Base-by-base conservation (phyloP, 2,888 invertebrate genomes). In the Eudasyphora cyanicolor region DNA sequence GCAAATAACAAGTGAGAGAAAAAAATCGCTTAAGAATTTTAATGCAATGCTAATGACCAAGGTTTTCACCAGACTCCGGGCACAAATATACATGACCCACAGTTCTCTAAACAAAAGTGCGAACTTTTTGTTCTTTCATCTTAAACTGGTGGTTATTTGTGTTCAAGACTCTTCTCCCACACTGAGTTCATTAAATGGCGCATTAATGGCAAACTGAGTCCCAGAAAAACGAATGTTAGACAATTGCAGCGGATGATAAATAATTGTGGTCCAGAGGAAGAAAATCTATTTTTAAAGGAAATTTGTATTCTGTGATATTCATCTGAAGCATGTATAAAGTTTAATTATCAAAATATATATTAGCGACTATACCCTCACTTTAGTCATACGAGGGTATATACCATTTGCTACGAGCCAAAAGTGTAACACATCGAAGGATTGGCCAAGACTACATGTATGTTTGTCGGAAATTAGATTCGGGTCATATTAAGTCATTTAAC, bases 1-100 rank as follows among this genome's bases (percentile, higher is more conserved):
- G n/a, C n/a, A n/a, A n/a, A n/a, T 62, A 17, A 6, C 32, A n/a
- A 54, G 21, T 67, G 1, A 19, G 0, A 51, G 2, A 32, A 51
- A 32, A 32, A 70, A 51, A 51, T 38, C 8, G 4, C 27, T 12
- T 1, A 12, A 21, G 35, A 71, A 71, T 54, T 54, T 71, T 71
- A 71, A 71, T 71, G 32, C 10, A 51, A 71, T 54, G 54, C 19
- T 54, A 54, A 35, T 35, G 71, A 54, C 71, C 32, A 71, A 71
- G 71, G 54, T 35, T 71, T n/a, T n/a, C n/a, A 14, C 29, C 51
- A 70, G 49, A 29, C 19, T 38, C 38, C 29, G 14, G 10, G 19
- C 8, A 38, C 19, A 35, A 64, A 64, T 35, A 19, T 67, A 42
- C 8, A 42, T 42, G 42, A 24, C n/a, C n/a, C n/a, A n/a, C n/a